phyloP scores from a whole-genome alignment of 2,888 invertebrate genomes.

The Nineta flava region DNA sequence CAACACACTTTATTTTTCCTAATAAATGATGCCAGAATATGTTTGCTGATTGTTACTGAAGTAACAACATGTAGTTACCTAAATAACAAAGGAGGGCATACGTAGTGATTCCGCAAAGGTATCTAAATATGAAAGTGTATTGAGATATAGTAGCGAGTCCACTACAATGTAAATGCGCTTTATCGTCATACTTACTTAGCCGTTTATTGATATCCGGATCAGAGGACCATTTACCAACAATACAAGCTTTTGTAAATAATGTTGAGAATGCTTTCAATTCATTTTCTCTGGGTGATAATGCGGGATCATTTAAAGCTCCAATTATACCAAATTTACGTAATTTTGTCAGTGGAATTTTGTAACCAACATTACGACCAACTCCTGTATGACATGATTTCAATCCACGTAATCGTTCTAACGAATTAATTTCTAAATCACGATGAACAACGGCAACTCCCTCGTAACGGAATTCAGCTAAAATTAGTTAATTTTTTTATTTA shows the following conservation, averaged over 20 bases:
- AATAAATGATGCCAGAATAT: no score
- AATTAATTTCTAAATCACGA: conserved; percentile 52
- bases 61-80: no score
- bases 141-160: no score
- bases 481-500: not conserved
- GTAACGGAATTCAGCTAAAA: conserved; percentile 58
- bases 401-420: conserved; percentile 51
- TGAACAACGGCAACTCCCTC: conserved; percentile 69
- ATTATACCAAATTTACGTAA: conserved; percentile 55
- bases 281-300: conserved; percentile 56
- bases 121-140: no score
- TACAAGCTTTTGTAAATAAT: conserved; percentile 69
- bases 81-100: no score
- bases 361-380: conserved; percentile 76
- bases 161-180: no score
- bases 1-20: no score
- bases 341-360: conserved; percentile 66
- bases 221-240: conserved; percentile 72
- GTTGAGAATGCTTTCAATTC: conserved; percentile 65
- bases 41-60: no score
- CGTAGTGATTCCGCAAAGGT: no score
- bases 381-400: conserved; percentile 78
- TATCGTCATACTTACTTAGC: conserved; percentile 42
- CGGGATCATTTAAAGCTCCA: conserved; percentile 48
- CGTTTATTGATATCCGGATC: conserved; percentile 52